Evolutionary conservation across 1,140 invertebrate species (phyloP).

Genomic region (Drosophila arawakana): DNA sequence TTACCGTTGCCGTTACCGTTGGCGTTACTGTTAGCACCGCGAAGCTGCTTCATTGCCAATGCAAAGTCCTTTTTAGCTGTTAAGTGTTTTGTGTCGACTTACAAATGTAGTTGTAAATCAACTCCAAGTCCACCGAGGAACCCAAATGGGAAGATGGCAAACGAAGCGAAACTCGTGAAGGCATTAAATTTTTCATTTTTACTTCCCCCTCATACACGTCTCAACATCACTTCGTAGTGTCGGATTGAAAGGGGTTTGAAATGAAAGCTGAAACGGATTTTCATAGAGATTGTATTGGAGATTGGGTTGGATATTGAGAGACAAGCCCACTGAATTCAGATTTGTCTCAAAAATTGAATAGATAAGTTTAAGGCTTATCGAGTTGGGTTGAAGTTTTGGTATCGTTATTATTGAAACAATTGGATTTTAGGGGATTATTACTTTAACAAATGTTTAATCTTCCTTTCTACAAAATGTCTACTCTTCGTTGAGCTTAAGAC

Average conservation of each 20-base stretch:
- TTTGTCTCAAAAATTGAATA: neutral
- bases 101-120: conserved; percentile 77
- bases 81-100: conserved; percentile 78
- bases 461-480: too few relatives aligned
- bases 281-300: conserved; percentile 5
- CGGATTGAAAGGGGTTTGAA: conserved; percentile 1
- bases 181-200: conserved; percentile 50
- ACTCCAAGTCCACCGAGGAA: conserved; percentile 28
- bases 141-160: neutral
- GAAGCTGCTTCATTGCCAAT: conserved; percentile 64
- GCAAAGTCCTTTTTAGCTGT: conserved; percentile 80
- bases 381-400: neutral
- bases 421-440: neutral
- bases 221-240: neutral
- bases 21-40: conserved; percentile 4
- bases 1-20: neutral
- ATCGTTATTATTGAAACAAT: conserved; percentile 1
- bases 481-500: too few relatives aligned
- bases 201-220: too few relatives aligned
- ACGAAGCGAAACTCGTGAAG: conserved; percentile 17
- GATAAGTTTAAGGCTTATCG: too few relatives aligned
- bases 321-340: conserved; percentile 13
- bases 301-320: conserved; percentile 1
- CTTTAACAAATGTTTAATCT: too few relatives aligned
- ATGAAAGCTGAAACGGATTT: conserved; percentile 17